A percentile compares a stretch with the other conserved stretches of the same genome.
phyloP scores from a whole-genome alignment of 2,113 vertebrate species.

The Tragulus kanchil region DNA sequence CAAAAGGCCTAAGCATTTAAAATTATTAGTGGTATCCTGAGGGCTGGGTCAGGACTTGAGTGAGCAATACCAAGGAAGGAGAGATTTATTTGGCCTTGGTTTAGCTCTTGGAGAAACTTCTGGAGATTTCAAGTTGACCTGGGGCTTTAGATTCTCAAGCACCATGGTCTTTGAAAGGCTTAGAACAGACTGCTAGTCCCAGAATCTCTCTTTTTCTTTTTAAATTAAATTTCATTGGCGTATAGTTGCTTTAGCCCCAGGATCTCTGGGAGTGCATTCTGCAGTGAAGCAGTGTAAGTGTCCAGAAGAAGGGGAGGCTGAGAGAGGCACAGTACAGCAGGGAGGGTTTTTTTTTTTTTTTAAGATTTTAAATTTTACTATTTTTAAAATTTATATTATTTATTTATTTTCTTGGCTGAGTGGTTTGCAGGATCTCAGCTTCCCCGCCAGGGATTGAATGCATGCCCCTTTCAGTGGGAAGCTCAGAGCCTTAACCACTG shows the following conservation, averaged over 20 bases:
- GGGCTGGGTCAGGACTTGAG: not conserved
- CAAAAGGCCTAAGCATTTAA: not conserved
- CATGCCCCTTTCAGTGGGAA: not conserved
- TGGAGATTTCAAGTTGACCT: not conserved
- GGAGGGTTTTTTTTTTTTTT: too few species aligned
- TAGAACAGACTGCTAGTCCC: not conserved
- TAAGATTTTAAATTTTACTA: not conserved
- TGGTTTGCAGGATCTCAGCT: not conserved
- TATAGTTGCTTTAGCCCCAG: not conserved
- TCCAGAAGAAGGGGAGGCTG: not conserved
- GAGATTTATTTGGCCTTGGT: not conserved
- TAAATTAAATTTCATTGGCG: not conserved
- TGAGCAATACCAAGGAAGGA: not conserved
- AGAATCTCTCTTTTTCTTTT: not conserved
- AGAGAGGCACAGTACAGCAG: too few species aligned
- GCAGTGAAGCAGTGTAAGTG: not conserved
- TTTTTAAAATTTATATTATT: not conserved
- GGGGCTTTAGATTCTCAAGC: not conserved
- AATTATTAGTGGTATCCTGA: not conserved
- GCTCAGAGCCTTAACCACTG: not conserved
- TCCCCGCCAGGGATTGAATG: not conserved
- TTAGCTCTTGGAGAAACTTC: not conserved
- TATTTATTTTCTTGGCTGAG: not conserved
- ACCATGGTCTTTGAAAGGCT: not conserved
- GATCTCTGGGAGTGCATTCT: not conserved